Percentiles rank a stretch among this genome's conserved stretches.
Conservation (phyloP, 1,140 invertebrate species). For the Conus betulinus region DNA sequence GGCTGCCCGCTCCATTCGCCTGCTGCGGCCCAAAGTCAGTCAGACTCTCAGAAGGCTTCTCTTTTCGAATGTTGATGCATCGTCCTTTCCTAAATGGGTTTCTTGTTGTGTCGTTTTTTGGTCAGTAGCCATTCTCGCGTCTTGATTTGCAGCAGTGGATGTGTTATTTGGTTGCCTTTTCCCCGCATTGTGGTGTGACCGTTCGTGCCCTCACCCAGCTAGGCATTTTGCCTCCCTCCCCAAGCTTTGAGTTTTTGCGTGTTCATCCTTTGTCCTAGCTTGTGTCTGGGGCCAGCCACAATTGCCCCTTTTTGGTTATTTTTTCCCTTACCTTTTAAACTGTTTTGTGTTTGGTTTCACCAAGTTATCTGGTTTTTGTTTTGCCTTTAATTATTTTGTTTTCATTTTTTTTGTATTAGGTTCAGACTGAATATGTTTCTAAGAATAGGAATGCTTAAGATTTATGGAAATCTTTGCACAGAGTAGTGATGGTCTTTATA, state of each 20-base stretch:
- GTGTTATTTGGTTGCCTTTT: not conserved
- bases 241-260: not conserved
- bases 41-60: not conserved
- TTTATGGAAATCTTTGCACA: no score
- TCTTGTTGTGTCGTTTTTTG: conserved; percentile 4
- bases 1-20: conserved; percentile 19
- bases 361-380: not conserved
- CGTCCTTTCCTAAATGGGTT: not conserved
- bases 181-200: not conserved
- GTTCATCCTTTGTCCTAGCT: not conserved
- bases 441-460: no score
- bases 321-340: no score
- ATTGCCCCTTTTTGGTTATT: no score
- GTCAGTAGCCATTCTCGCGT: not conserved
- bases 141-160: not conserved
- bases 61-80: not conserved
- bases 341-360: not conserved
- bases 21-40: conserved; percentile 8
- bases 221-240: not conserved
- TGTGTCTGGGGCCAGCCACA: no score
- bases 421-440: not conserved
- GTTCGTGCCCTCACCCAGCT: not conserved
- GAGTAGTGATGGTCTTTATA: no score
- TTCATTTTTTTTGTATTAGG: not conserved
- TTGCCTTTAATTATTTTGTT: not conserved